Evolutionary conservation across 2,113 vertebrate genomes (phyloP).

Genomic region (Tetraodon nigroviridis): DNA sequence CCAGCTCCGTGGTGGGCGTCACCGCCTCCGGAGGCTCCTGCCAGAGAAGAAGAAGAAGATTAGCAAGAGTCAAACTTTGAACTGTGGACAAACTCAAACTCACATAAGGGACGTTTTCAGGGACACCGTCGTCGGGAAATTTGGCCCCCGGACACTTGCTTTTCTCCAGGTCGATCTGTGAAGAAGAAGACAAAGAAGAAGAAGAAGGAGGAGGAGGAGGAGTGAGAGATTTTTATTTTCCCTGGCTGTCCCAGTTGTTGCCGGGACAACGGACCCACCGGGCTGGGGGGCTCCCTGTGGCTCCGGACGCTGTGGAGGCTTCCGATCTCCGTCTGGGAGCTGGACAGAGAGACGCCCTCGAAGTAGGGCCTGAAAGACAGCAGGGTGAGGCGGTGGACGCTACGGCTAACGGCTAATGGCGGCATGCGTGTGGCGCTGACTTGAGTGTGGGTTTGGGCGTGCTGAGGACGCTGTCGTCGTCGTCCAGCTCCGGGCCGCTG

Average conservation of each 20-base stretch:
- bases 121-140: slow-evolving; percentile 70
- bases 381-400: too few relatives aligned
- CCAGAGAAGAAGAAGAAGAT: too few relatives aligned
- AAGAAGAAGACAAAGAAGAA: slow-evolving; percentile 21
- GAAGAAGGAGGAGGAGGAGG: slow-evolving; percentile 19
- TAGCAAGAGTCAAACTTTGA: not conserved
- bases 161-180: slow-evolving; percentile 86
- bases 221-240: too few relatives aligned
- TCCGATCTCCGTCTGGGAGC: slow-evolving; percentile 96
- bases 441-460: slow-evolving; percentile 95
- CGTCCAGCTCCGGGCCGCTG: slow-evolving; percentile 92
- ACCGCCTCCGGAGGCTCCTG: slow-evolving; percentile 64
- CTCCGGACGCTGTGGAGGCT: slow-evolving; percentile 90
- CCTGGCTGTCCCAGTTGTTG: too few relatives aligned
- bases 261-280: slow-evolving; percentile 74
- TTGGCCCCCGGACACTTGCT: slow-evolving; percentile 70
- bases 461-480: slow-evolving; percentile 94
- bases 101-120: slow-evolving; percentile 79
- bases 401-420: too few relatives aligned
- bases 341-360: slow-evolving; percentile 93
- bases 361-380: slow-evolving; percentile 86
- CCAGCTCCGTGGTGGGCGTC: slow-evolving; percentile 79
- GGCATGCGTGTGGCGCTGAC: too few relatives aligned
- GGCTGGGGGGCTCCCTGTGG: slow-evolving; percentile 89
- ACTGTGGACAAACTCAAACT: slow-evolving; percentile 50